Conservation (phyloP, 2,888 invertebrate species). For the Drosophila kambysellisi region DNA sequence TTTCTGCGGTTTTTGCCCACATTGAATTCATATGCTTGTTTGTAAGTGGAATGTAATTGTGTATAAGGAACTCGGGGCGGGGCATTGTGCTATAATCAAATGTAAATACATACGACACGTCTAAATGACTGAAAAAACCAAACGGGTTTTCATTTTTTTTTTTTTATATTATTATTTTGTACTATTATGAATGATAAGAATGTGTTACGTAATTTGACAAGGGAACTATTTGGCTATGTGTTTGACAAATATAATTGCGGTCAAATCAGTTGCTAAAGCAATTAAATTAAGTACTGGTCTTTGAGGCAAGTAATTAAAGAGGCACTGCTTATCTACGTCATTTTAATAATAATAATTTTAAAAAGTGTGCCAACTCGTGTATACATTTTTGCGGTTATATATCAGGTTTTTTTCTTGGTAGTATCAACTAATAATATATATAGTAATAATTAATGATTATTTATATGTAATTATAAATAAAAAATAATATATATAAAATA, state of each 20-base stretch:
- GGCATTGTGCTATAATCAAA: slow-evolving; percentile 15
- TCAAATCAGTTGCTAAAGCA: not conserved
- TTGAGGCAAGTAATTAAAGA: not conserved
- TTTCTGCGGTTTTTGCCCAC: slow-evolving; percentile 27
- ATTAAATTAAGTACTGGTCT: not conserved
- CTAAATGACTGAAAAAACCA: slow-evolving; percentile 3
- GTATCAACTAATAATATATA: not conserved
- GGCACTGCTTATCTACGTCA: not conserved
- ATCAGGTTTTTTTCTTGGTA: not conserved
- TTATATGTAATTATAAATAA: too few relatives aligned
- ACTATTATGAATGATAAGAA: slow-evolving; percentile 7
- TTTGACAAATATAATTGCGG: not conserved
- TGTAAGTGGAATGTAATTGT: not conserved
- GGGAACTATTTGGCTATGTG: not conserved
- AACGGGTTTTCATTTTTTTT: not conserved
- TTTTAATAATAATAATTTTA: not conserved
- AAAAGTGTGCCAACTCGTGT: not conserved
- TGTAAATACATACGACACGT: slow-evolving; percentile 33
- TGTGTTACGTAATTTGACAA: slow-evolving; percentile 9
- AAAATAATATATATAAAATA: too few relatives aligned
- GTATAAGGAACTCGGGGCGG: not conserved
- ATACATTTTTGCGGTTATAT: not conserved
- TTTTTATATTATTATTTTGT: slow-evolving; percentile 6
- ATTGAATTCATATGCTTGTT: not conserved
- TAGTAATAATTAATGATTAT: too few relatives aligned